These are phyloP conservation scores for Valencia hispanica DNA, from an alignment of 2,797 vertebrate genomes.

Conservation along the genomic window DNA sequence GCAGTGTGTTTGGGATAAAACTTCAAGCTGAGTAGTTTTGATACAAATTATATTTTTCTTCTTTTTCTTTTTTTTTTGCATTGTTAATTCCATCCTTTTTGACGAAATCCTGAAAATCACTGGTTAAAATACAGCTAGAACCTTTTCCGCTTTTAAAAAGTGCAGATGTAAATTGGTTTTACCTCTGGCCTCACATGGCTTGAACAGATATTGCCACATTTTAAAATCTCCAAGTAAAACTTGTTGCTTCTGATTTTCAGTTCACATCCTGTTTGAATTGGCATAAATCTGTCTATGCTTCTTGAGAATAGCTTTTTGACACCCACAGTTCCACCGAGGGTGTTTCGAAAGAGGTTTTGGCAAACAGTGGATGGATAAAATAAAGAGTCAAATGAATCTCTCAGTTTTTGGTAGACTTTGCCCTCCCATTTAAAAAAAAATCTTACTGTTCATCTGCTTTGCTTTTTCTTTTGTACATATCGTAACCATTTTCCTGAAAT, in stretches of 20 bases:
- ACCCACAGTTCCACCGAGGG: neutral
- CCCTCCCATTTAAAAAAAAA: neutral
- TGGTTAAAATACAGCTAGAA: neutral
- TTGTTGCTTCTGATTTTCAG: neutral
- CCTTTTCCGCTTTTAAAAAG: neutral
- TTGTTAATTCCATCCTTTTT: neutral
- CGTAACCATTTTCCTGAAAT: neutral
- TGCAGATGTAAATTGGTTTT: neutral
- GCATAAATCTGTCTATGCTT: slow-evolving; percentile 1
- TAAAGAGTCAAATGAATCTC: slow-evolving; percentile 8
- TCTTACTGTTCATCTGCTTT: neutral
- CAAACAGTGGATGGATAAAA: neutral
- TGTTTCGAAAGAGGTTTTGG: slow-evolving; percentile 6
- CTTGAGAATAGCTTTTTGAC: slow-evolving; percentile 4
- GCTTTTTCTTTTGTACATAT: neutral
- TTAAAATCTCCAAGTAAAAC: neutral
- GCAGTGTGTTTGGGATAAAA: neutral
- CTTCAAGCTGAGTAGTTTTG: neutral
- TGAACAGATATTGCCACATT: neutral
- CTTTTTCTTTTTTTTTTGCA: neutral
- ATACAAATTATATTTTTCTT: neutral
- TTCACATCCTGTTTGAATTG: slow-evolving; percentile 12
- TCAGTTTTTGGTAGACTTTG: neutral
- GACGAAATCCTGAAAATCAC: neutral
- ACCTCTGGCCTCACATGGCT: neutral